phyloP scores from a whole-genome alignment of 1,140 invertebrate species.

The Plectrocnemia conspersa region DNA sequence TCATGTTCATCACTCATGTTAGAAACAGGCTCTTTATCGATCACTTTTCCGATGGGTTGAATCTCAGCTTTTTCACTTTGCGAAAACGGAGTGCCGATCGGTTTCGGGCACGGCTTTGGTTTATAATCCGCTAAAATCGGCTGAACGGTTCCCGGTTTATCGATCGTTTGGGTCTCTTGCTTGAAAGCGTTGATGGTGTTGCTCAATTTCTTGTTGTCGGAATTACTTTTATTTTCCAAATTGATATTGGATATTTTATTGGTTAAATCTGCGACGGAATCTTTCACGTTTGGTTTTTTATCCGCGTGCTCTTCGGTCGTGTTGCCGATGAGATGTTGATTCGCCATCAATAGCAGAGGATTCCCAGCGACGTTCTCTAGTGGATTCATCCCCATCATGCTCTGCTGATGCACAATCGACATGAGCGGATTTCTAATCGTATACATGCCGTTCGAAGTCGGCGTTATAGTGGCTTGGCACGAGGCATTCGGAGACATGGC shows the following conservation, averaged over 20 bases:
- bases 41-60: neutral
- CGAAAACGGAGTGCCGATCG: slow-evolving; percentile 44
- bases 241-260: slow-evolving; percentile 33
- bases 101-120: slow-evolving; percentile 38
- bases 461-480: slow-evolving; percentile 50
- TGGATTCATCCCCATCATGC: slow-evolving; percentile 39
- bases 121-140: too few relatives aligned
- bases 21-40: neutral
- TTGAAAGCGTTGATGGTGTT: slow-evolving; percentile 46
- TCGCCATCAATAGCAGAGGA: slow-evolving; percentile 15
- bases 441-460: slow-evolving; percentile 63
- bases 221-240: neutral
- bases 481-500: slow-evolving; percentile 46
- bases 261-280: slow-evolving; percentile 40
- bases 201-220: neutral
- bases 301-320: slow-evolving; percentile 29
- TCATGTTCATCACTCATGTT: neutral
- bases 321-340: slow-evolving; percentile 38
- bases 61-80: slow-evolving; percentile 37
- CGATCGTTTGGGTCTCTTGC: slow-evolving; percentile 42
- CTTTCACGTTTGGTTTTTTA: slow-evolving; percentile 20
- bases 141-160: too few relatives aligned
- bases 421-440: slow-evolving; percentile 69
- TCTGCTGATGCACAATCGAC: slow-evolving; percentile 50
- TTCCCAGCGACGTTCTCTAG: slow-evolving; percentile 34